Evolutionary conservation across 23 tunicate genomes (phyloP), one percentile per base, ranked within the genome.

Genomic region (Halocynthia aurantium): DNA sequence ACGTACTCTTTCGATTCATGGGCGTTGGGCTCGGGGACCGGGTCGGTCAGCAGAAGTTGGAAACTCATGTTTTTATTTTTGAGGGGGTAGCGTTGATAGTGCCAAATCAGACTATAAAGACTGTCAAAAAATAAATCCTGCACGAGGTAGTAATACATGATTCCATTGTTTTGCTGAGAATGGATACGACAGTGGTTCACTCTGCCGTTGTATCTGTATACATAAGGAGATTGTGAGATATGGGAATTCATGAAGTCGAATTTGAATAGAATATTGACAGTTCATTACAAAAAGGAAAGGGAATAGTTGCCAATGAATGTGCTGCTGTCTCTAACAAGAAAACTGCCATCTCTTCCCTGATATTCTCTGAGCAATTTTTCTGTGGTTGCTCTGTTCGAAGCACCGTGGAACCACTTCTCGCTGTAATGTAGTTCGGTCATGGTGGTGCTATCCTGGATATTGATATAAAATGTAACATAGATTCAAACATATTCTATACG

Each of bases 381-480:
- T 6, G 98, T 88, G 7, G 80, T 77, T 44, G 75, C 87, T 9
- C 98, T 72, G 8, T 77, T 61, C 70, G 77, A 74, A 55, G 52
- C 51, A 6, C 98, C 98, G 68, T 92, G 98, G 79, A 61, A 92
- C 98, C 98, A 92, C 64, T 82, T 92, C 66, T 92, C 98, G 6
- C 80, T 61, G 56, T 83, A 92, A 77, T 92, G 92, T 10, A 86
- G 82, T 50, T 92, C 98, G 8, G 88, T 86, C 40, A 79, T 86
- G 69, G 80, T 84, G 11, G 63, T 52, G 19, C 58, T 52, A 53
- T 0, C 13, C 78, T 74, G 68, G 17, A 74, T 67, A n/a, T 67
- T 10, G 44, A 31, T 31, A 31, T 31, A 31, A 31, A 31, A 31
- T 31, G 44, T 31, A 31, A 31, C 44, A 31, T 31, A 31, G 44